Percentiles rank a stretch among this genome's conserved stretches.
Conservation (phyloP, 2,888 invertebrate genomes). For the Yponomeuta malinellus region DNA sequence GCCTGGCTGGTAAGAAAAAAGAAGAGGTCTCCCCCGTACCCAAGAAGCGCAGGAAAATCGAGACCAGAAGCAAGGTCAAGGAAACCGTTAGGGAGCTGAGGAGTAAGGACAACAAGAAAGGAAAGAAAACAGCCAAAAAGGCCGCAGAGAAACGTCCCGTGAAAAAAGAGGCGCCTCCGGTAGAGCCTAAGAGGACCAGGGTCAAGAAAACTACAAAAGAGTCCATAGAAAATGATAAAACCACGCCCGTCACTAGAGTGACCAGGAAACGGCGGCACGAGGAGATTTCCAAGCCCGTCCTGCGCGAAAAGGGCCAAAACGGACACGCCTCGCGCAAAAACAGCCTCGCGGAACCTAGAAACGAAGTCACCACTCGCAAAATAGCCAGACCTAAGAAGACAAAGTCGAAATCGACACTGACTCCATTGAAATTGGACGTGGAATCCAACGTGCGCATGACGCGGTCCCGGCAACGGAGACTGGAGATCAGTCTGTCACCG, state of each 20-base stretch:
- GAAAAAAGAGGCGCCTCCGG: slow-evolving; percentile 17
- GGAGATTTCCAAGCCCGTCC: slow-evolving; percentile 49
- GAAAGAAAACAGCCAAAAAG: slow-evolving; percentile 25
- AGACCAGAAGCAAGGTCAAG: slow-evolving; percentile 30
- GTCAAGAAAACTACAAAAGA: slow-evolving; percentile 52
- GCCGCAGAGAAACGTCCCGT: slow-evolving; percentile 28
- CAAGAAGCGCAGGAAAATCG: slow-evolving; percentile 58
- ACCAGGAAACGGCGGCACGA: slow-evolving; percentile 56
- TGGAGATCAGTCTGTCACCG: slow-evolving; percentile 57
- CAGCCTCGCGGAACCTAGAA: slow-evolving; percentile 30
- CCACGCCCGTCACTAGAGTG: slow-evolving; percentile 32
- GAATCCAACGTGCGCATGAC: slow-evolving; percentile 52
- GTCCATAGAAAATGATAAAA: slow-evolving; percentile 64
- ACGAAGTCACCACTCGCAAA: slow-evolving; percentile 37
- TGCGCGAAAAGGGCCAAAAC: slow-evolving; percentile 65
- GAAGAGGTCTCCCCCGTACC: slow-evolving; percentile 48
- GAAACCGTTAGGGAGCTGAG: slow-evolving; percentile 33
- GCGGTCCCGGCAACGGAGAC: slow-evolving; percentile 46
- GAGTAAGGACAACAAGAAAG: slow-evolving; percentile 27
- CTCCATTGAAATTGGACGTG: slow-evolving; percentile 31
- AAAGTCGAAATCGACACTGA: slow-evolving; percentile 25
- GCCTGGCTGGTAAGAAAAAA: slow-evolving; percentile 48
- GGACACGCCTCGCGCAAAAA: slow-evolving; percentile 37
- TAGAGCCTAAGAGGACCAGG: slow-evolving; percentile 35
- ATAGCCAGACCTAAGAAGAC: slow-evolving; percentile 43